These are phyloP conservation scores for Ametastegia equiseti DNA, from an alignment of 2,888 invertebrate genomes.

Conservation along the genomic window DNA sequence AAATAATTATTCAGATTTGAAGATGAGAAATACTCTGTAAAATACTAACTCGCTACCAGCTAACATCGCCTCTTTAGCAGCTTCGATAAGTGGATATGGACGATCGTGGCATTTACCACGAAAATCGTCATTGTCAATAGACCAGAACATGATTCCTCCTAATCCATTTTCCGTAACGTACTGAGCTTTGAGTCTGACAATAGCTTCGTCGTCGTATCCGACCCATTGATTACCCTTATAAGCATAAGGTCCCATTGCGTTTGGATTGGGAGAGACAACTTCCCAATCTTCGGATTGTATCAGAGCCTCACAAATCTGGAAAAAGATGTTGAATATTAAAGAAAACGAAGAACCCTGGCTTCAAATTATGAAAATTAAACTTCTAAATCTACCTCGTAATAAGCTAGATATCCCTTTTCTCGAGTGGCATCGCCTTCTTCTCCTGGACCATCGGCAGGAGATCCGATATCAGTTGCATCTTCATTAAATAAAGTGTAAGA, in stretches of 20 bases:
- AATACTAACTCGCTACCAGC: constrained; percentile 81
- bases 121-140: constrained; percentile 96
- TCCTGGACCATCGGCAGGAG: constrained; percentile 94
- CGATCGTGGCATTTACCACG: constrained; percentile 91
- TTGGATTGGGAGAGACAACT: constrained; percentile 88
- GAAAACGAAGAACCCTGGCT: no score
- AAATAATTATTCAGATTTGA: not conserved
- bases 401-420: constrained; percentile 95
- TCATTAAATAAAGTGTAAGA: constrained; percentile 93
- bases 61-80: constrained; percentile 89
- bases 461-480: constrained; percentile 90
- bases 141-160: constrained; percentile 96
- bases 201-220: constrained; percentile 92
- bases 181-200: constrained; percentile 88
- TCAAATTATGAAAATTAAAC: not conserved
- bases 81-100: constrained; percentile 94
- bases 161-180: constrained; percentile 91
- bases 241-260: constrained; percentile 94
- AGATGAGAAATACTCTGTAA: not conserved
- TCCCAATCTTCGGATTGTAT: constrained; percentile 88
- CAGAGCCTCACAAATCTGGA: constrained; percentile 90
- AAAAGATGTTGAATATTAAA: constrained; percentile 52
- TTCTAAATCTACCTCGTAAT: constrained; percentile 86
- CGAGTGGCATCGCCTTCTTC: constrained; percentile 93
- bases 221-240: constrained; percentile 94